phyloP scores from a whole-genome alignment of 2,888 invertebrate genomes.

The Mythimna ferrago region DNA sequence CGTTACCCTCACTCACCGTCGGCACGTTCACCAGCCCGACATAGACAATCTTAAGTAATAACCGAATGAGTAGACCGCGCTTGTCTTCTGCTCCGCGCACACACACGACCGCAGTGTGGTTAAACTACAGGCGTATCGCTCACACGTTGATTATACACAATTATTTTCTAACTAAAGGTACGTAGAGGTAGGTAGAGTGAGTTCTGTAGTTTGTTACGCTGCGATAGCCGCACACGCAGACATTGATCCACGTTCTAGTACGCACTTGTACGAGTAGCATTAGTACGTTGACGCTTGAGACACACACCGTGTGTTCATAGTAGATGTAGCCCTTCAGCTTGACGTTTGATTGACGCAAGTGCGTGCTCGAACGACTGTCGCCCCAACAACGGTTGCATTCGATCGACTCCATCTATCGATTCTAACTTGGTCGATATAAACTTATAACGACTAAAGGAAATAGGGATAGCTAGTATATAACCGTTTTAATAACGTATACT shows the following conservation, averaged over 20 bases:
- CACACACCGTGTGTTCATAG: slow-evolving; percentile 47
- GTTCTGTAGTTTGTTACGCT: slow-evolving; percentile 64
- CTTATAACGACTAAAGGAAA: slow-evolving; percentile 48
- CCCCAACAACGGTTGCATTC: slow-evolving; percentile 56
- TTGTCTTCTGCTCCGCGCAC: slow-evolving; percentile 48
- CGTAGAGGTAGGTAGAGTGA: slow-evolving; percentile 67
- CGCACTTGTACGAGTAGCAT: slow-evolving; percentile 63
- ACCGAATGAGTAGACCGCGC: background rate
- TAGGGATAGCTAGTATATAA: slow-evolving; percentile 56
- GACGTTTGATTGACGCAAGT: slow-evolving; percentile 56
- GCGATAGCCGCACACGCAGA: slow-evolving; percentile 54
- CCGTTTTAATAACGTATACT: slow-evolving; percentile 49
- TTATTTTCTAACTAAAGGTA: slow-evolving; percentile 61
- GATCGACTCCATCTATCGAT: slow-evolving; percentile 65
- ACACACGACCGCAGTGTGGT: slow-evolving; percentile 58
- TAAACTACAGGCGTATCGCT: slow-evolving; percentile 61
- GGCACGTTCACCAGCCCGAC: background rate
- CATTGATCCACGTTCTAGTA: slow-evolving; percentile 49
- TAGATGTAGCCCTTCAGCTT: slow-evolving; percentile 65
- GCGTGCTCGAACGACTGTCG: slow-evolving; percentile 59
- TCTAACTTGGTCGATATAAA: slow-evolving; percentile 62
- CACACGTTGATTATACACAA: slow-evolving; percentile 56
- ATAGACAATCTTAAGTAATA: background rate
- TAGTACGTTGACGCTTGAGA: slow-evolving; percentile 62
- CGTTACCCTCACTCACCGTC: background rate